Evolutionary conservation across 2,888 invertebrate genomes (phyloP).

Genomic region (Acanthococcus lagerstroemiae): DNA sequence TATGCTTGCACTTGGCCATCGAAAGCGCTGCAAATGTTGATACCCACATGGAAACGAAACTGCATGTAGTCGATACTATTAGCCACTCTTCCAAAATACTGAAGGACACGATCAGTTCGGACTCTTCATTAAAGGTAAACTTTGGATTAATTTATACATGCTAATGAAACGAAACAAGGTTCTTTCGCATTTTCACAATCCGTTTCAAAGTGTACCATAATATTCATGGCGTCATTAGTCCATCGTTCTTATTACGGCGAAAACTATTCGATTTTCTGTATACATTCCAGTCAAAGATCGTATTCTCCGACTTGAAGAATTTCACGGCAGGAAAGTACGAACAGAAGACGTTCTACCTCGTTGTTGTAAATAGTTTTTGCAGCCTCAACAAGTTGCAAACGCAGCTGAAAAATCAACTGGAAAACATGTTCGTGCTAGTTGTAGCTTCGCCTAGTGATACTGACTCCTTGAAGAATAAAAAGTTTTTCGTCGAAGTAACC

Average conservation of each 20-base stretch:
- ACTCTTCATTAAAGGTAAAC: neutral
- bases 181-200: too few species aligned
- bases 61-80: slow-evolving; percentile 5
- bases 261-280: too few species aligned
- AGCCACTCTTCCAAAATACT: neutral
- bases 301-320: neutral
- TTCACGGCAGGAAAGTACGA: neutral
- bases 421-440: slow-evolving; percentile 3
- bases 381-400: slow-evolving; percentile 2
- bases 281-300: neutral
- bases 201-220: too few species aligned
- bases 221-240: too few species aligned
- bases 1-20: slow-evolving; percentile 8
- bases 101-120: neutral
- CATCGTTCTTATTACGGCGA: too few species aligned
- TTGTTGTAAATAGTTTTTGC: neutral
- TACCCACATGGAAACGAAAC: neutral
- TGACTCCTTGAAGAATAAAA: neutral
- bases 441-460: neutral
- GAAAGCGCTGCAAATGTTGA: neutral
- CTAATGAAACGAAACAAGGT: too few species aligned
- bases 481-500: slow-evolving; percentile 7
- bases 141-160: too few species aligned
- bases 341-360: neutral
- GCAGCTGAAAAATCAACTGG: neutral